Conservation (phyloP, 1,140 invertebrate species). For the Platyscapa corneri region DNA sequence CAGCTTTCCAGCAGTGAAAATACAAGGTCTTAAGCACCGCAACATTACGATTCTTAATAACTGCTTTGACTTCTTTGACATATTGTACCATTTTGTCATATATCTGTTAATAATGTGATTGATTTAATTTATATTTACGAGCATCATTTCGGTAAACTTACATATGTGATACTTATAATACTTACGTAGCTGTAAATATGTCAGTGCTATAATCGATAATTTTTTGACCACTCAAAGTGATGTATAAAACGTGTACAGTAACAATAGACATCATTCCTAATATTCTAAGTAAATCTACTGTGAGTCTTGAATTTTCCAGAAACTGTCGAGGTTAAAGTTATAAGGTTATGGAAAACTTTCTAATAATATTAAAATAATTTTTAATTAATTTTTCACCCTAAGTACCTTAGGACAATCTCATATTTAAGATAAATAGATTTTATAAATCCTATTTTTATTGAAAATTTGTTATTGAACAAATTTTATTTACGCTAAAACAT, state of each 20-base stretch:
- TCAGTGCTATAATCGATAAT: slow-evolving; percentile 6
- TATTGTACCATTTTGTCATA: slow-evolving; percentile 16
- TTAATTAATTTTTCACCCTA: background rate
- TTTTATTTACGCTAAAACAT: too few relatives aligned
- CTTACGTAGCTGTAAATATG: background rate
- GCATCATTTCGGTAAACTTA: too few relatives aligned
- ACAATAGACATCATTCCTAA: background rate
- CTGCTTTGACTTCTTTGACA: slow-evolving; percentile 17
- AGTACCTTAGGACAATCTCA: too few relatives aligned
- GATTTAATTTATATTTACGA: too few relatives aligned
- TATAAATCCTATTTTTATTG: too few relatives aligned
- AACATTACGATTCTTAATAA: slow-evolving; percentile 21
- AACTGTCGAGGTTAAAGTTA: too few relatives aligned
- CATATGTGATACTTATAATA: too few relatives aligned
- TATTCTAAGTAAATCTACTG: background rate
- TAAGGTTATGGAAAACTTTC: too few relatives aligned
- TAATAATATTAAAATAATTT: background rate
- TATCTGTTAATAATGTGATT: background rate
- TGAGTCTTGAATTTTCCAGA: background rate
- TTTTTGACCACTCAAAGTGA: slow-evolving; percentile 12
- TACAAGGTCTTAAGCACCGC: background rate
- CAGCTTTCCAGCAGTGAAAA: slow-evolving; percentile 18
- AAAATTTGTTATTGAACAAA: too few relatives aligned
- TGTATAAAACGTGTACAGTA: background rate
- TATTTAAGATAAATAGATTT: too few relatives aligned